Percentiles rank a stretch among this genome's conserved stretches.
These are phyloP conservation scores for Brachypodius melanocephalos DNA, from an alignment of 2,113 vertebrate genomes.

Conservation along the genomic window DNA sequence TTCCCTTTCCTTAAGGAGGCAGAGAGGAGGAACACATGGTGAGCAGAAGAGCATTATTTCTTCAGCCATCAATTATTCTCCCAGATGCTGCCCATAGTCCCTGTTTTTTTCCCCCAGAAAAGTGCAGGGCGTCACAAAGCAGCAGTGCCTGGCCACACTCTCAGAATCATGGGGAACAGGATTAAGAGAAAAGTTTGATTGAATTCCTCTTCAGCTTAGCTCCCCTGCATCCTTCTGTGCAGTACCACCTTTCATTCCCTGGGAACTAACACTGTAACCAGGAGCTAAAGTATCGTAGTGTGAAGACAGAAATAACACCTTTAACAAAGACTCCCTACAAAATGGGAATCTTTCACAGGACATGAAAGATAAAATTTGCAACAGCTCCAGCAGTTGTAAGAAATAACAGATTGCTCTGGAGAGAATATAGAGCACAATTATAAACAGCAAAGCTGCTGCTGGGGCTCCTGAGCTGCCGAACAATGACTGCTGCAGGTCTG, in stretches of 20 bases:
- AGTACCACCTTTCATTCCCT: not conserved
- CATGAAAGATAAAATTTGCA: not conserved
- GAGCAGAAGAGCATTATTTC: not conserved
- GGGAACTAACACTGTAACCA: not conserved
- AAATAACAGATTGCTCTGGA: not conserved
- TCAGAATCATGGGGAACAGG: not conserved
- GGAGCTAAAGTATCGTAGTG: not conserved
- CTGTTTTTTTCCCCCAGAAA: rapidly evolving
- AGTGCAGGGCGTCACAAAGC: not conserved
- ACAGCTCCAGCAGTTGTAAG: not conserved
- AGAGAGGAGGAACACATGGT: not conserved
- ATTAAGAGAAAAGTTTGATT: not conserved
- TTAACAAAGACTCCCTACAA: not conserved
- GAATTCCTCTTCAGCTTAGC: not conserved
- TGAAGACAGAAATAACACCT: not conserved
- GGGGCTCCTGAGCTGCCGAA: not conserved
- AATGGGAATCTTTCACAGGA: not conserved
- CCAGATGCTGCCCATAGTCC: not conserved
- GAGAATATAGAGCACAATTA: rapidly evolving
- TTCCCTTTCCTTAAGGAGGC: not conserved
- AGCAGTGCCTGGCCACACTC: not conserved
- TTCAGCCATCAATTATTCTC: not conserved
- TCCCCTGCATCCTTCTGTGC: not conserved
- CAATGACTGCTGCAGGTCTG: not conserved
- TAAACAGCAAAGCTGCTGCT: not conserved